Base-by-base conservation (phyloP, 2,888 invertebrate species). In the Apoderus coryli region DNA sequence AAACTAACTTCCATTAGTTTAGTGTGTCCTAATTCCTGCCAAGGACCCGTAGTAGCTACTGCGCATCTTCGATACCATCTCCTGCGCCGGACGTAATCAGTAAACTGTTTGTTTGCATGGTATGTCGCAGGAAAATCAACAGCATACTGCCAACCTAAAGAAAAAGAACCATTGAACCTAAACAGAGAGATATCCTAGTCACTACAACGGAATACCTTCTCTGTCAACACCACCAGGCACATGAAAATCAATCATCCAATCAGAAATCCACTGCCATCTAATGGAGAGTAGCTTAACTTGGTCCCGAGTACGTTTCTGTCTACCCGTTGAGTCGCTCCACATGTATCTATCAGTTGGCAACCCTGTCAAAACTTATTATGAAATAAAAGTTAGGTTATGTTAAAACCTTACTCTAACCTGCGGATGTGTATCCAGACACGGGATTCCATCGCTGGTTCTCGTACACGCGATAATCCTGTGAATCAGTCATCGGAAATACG, bases 371-470 rank as follows among this genome's bases (percentile, higher is more conserved):
- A 25, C 7, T 6, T 14, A 9, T n/a, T 16, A 14, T 16, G 6
- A 25, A 14, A 4, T n/a, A 16, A 9, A 30, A 10, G 14, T 12
- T 4, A 30, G n/a, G 14, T 11, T 2, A 7, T 4, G n/a, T 10
- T 4, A 31, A 15, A 7, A 6, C 7, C 19, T 7, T 7, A 19
- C 6, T 7, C 23, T 31, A 41, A 46, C 57, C 56, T 41, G 84
- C 76, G 2, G 82, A 73, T 2, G 85, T 81, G 49, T 86, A 90
- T 3, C 89, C 89, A 37, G 81, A 78, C 3, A 90, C 66, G 1
- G 89, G 89, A 64, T 88, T 88, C 90, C 90, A 92, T 35, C 89
- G 65, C 58, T 92, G 90, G 54, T 92, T 92, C 61, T 92, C 92
- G 54, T 89, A 92, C 10, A 89, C 81, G 48, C 80, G 79, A 53